Percentiles rank a stretch among this genome's conserved stretches.
Evolutionary conservation across 2,888 invertebrate species (phyloP).

Genomic region (Zele albiditarsus): DNA sequence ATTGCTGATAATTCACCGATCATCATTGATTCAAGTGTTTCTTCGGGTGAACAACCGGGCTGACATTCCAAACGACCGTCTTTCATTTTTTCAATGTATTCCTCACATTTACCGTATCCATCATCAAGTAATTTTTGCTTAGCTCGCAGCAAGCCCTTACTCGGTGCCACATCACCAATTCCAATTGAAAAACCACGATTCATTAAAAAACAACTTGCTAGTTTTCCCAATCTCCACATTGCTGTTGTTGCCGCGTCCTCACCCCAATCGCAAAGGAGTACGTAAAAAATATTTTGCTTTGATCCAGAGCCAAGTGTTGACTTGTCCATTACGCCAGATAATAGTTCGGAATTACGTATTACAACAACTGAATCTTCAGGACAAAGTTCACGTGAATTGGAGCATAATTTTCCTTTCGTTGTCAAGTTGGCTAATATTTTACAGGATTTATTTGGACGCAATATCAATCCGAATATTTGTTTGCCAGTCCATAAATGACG

Average conservation of each 20-base stretch:
- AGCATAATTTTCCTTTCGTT: slow-evolving; percentile 94
- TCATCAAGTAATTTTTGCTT: slow-evolving; percentile 87
- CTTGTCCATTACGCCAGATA: slow-evolving; percentile 97
- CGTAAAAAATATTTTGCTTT: slow-evolving; percentile 95
- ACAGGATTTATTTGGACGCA: slow-evolving; percentile 88
- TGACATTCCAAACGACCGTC: slow-evolving; percentile 91
- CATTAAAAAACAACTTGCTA: slow-evolving; percentile 92
- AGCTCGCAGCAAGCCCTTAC: slow-evolving; percentile 84
- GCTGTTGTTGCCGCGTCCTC: slow-evolving; percentile 89
- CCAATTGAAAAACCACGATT: slow-evolving; percentile 97
- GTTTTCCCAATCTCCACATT: slow-evolving; percentile 93
- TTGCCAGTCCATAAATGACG: slow-evolving; percentile 96
- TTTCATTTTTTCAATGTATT: slow-evolving; percentile 90
- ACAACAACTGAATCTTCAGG: slow-evolving; percentile 94
- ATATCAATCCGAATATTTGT: slow-evolving; percentile 90
- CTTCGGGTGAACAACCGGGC: slow-evolving; percentile 93
- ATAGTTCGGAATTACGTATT: slow-evolving; percentile 92
- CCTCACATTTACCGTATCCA: slow-evolving; percentile 92
- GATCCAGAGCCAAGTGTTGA: slow-evolving; percentile 95
- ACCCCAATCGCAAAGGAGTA: slow-evolving; percentile 93
- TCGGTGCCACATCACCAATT: slow-evolving; percentile 97
- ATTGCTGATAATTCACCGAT: slow-evolving; percentile 94
- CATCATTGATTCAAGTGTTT: slow-evolving; percentile 92
- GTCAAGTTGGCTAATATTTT: slow-evolving; percentile 90
- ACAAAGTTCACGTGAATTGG: slow-evolving; percentile 88